Evolutionary conservation across 2,888 invertebrate species (phyloP), one percentile per base, ranked within the genome.

Genomic region (Protodeltote pygarga): DNA sequence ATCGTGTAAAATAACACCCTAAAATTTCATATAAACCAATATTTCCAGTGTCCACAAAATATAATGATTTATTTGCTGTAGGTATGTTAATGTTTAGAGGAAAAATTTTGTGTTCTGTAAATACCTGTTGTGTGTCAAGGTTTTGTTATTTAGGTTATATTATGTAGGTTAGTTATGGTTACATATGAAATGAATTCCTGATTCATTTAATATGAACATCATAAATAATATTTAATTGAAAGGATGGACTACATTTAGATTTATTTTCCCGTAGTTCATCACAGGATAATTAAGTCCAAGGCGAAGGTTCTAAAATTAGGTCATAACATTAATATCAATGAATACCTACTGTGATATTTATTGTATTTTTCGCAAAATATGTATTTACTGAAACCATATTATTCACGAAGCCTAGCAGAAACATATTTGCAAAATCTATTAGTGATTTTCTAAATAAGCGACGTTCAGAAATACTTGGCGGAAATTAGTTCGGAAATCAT

Each of bases 401-500:
- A 21, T 24, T 20, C 27, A 33, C 21, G 44, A 23, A n/a, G n/a
- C n/a, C n/a, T 60, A 35, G 40, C 47, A 23, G 27, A 34, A 24
- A 47, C 15, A 45, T 25, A 49, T 64, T 61, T 51, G 58, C 38
- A 40, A 63, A 57, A 46, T 46, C 31, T 59, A 58, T 61, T 50
- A 53, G 46, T 44, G 29, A 51, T 48, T 50, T 32, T 41, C 44
- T 47, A 61, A 54, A 61, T 39, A 52, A 28, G 58, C 34, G 48
- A 49, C 31, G 51, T 50, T 42, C 54, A 37, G 42, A 60, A 59
- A 51, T 58, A 53, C 34, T 33, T 50, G 48, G 24, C 79, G 85
- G 86, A 85, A 82, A 85, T 86, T 82, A 75, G 69, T 77, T 75
- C 77, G 82, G 83, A 83, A 81, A 82, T 83, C 65, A 75, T 69